A percentile compares a stretch with the other conserved stretches of the same genome.
Evolutionary conservation across 1,140 invertebrate genomes (phyloP).

Genomic region (roundworm (Caenorhabditis elegans)): DNA sequence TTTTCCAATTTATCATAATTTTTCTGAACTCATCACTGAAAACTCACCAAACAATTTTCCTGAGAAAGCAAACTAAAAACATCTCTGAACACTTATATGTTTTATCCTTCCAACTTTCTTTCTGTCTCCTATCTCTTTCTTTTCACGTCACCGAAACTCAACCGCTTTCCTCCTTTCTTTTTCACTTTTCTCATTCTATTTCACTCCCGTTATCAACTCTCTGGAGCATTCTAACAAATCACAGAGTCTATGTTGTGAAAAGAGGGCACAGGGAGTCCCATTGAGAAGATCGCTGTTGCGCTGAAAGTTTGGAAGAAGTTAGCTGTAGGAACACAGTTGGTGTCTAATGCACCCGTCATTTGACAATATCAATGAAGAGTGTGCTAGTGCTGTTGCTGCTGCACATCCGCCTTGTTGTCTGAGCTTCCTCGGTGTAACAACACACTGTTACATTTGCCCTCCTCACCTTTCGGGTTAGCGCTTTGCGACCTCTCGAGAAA

Average conservation of each 20-base stretch:
- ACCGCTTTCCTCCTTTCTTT: background rate
- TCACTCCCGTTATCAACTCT: conserved; percentile 12
- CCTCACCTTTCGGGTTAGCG: background rate
- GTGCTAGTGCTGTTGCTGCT: background rate
- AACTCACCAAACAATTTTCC: no score
- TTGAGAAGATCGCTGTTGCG: background rate
- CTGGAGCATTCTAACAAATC: conserved; percentile 7
- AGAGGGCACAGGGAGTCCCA: background rate
- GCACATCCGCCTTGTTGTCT: background rate
- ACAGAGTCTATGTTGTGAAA: background rate
- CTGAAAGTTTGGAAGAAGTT: background rate
- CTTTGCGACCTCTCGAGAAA: background rate
- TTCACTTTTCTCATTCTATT: background rate
- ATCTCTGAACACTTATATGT: background rate
- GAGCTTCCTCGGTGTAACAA: conserved; percentile 22
- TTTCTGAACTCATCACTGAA: no score
- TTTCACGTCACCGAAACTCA: background rate
- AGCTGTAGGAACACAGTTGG: background rate
- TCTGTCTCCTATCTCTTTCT: background rate
- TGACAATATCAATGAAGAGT: conserved; percentile 8
- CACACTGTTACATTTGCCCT: conserved; percentile 21
- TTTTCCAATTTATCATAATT: no score
- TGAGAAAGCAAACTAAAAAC: no score
- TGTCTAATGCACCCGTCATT: conserved; percentile 6
- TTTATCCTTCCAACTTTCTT: background rate